These are phyloP conservation scores for Oscheius sp. DNA, from an alignment of 2,888 invertebrate genomes.

Conservation along the genomic window DNA sequence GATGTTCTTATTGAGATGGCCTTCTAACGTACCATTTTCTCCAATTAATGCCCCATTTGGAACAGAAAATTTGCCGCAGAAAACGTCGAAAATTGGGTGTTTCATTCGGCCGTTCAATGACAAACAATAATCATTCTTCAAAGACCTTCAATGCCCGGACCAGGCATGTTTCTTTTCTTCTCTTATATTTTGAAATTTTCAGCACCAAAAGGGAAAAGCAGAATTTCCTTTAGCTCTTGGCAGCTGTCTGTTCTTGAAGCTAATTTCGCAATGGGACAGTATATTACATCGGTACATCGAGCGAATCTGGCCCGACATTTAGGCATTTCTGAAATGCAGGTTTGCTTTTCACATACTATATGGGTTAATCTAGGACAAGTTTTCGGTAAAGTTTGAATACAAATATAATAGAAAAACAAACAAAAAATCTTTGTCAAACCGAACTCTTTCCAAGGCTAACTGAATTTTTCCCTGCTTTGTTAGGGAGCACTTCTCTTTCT, in stretches of 20 bases:
- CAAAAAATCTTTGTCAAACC: background rate
- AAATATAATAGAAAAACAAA: background rate
- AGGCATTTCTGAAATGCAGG: constrained; percentile 11
- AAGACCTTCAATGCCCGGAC: background rate
- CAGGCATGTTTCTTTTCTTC: background rate
- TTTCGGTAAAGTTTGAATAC: background rate
- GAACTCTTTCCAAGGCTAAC: background rate
- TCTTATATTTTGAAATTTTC: background rate
- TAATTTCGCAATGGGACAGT: constrained; percentile 39
- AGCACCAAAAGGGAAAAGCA: background rate
- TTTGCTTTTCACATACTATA: background rate
- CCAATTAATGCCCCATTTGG: too few species aligned
- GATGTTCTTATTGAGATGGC: too few species aligned
- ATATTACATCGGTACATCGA: constrained; percentile 36
- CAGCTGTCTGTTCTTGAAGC: constrained; percentile 42
- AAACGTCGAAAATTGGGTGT: constrained; percentile 20
- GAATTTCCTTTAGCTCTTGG: constrained; percentile 40
- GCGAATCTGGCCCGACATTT: constrained; percentile 21
- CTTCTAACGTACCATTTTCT: too few species aligned
- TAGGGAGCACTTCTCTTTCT: too few species aligned
- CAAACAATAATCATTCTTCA: constrained; percentile 21
- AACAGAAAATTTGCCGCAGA: background rate
- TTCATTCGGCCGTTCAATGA: constrained; percentile 6
- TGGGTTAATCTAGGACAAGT: background rate
- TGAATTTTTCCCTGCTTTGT: background rate